A percentile compares a stretch with the other conserved stretches of the same genome.
Evolutionary conservation across 2,888 invertebrate genomes (phyloP).

Genomic region (Myopa tessellatipennis): DNA sequence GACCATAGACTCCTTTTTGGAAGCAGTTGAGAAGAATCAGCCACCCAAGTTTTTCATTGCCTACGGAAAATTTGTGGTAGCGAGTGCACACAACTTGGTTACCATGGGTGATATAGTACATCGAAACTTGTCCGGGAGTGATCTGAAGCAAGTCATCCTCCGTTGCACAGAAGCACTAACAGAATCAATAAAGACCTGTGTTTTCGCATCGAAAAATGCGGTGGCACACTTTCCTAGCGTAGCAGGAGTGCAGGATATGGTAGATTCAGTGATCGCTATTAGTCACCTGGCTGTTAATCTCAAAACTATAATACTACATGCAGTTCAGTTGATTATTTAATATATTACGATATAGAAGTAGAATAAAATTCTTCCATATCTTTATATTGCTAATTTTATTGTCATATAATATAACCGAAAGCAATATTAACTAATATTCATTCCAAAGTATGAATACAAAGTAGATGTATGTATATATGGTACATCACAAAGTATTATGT

Average conservation of each 20-base stretch:
- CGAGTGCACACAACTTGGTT: constrained; percentile 93
- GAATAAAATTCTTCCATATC: background rate
- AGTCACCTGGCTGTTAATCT: constrained; percentile 86
- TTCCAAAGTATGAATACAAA: no score
- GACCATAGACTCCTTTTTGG: constrained; percentile 91
- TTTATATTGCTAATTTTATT: no score
- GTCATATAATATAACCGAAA: no score
- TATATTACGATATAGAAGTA: background rate
- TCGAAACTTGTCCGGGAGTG: constrained; percentile 81
- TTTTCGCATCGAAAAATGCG: constrained; percentile 89
- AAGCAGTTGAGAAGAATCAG: constrained; percentile 91
- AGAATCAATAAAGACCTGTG: constrained; percentile 84
- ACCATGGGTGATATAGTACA: constrained; percentile 95
- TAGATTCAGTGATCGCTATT: constrained; percentile 87
- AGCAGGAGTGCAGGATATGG: constrained; percentile 91
- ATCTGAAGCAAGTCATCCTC: constrained; percentile 78
- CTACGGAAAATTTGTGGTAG: constrained; percentile 92
- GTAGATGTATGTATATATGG: no score
- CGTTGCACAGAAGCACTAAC: constrained; percentile 84
- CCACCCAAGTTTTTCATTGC: constrained; percentile 94
- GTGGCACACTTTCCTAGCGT: constrained; percentile 93
- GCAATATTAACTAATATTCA: no score
- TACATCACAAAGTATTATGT: no score
- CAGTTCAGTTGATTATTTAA: constrained; percentile 68
- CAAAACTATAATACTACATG: constrained; percentile 79